Evolutionary conservation across 2,888 invertebrate genomes (phyloP), one percentile per base, ranked within the genome.

Genomic region (Zaprionus bogoriensis): DNA sequence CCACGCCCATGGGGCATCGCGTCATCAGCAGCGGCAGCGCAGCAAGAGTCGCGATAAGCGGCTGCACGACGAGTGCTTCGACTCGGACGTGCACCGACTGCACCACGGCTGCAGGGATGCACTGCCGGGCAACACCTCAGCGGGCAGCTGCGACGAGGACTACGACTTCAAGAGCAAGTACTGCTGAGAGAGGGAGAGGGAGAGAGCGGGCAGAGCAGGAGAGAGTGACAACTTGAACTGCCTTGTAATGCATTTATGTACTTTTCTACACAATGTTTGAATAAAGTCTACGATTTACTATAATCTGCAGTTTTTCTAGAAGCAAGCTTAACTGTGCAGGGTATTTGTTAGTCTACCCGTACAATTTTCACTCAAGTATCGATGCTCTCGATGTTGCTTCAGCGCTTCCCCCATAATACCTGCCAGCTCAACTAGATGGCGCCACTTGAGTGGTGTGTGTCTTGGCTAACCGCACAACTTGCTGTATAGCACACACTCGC

Each of bases 81-180:
- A 74, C 53, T 64, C 74, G 27, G 83, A 80, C 74, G 83, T 74
- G 53, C 87, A 88, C 69, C 84, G 88, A 0, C 30, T 70, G 55
- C 80, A 81, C 39, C 80, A 82, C 7, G 87, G 88, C 47, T 88
- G 87, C 66, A 87, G 81, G 55, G 83, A 87, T 17, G 79, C 69
- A 14, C 50, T 83, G 14, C 41, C 87, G 39, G 67, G 65, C 22
- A 78, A 67, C 17, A 76, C 51, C 9, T 81, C 80, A 0, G 70
- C 53, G 4, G 83, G 77, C 7, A 80, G 84, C 4, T 88, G 88
- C 32, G 90, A 90, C 32, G 90, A 89, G 42, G 87, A 89, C 17
- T 90, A 79, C 41, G 90, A 89, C 25, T 89, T 87, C 63, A 87
- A 82, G 28, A 85, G 81, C 71, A 89, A 89, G 70, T 89, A 85